These are phyloP conservation scores for Acanthornis magna DNA, from an alignment of 2,797 vertebrate species.

Conservation along the genomic window DNA sequence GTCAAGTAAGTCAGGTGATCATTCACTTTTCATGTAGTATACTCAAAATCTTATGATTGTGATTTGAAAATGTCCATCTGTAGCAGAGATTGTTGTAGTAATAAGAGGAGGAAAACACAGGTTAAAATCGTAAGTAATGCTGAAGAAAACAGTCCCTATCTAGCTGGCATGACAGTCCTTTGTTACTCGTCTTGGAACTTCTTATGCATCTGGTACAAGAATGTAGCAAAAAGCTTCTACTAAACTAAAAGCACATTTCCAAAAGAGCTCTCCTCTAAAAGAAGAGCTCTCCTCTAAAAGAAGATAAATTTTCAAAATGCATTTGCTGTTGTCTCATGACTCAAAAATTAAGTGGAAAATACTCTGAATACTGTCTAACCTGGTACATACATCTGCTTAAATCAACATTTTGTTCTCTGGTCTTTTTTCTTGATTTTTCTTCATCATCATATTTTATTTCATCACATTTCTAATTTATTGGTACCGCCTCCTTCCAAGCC, in stretches of 20 bases:
- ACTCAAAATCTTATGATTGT: background rate
- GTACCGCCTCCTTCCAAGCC: background rate
- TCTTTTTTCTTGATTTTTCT: background rate
- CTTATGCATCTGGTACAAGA: background rate
- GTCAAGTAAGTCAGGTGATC: background rate
- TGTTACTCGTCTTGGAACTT: background rate
- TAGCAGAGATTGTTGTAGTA: background rate
- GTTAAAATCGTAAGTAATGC: background rate
- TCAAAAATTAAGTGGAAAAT: background rate
- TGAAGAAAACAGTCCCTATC: background rate
- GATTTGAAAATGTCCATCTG: background rate
- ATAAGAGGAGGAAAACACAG: background rate
- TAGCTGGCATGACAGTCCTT: background rate
- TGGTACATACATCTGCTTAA: background rate
- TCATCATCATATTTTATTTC: background rate
- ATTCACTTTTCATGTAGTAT: background rate
- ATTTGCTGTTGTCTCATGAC: background rate
- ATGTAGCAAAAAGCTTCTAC: background rate
- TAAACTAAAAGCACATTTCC: background rate
- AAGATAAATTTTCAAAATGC: background rate
- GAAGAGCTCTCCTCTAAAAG: background rate
- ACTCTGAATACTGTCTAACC: background rate
- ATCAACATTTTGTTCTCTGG: background rate
- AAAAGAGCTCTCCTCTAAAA: background rate
- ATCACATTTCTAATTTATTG: background rate